Evolutionary conservation across 2,797 vertebrate species (phyloP), one percentile per base, ranked within the genome.

Genomic region (Cryptoblepharus egeriae): DNA sequence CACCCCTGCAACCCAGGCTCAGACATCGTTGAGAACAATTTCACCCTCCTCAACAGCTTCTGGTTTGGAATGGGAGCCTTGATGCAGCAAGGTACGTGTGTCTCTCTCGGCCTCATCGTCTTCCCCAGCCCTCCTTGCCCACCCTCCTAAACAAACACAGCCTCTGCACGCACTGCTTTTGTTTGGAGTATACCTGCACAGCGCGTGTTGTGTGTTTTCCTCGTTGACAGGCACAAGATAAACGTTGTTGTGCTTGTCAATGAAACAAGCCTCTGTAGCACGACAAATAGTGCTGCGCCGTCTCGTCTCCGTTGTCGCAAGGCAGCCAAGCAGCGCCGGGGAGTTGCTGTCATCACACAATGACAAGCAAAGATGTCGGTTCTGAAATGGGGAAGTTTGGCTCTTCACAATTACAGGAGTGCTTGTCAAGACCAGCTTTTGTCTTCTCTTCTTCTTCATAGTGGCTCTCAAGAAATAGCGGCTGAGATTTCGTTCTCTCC

Each of bases 21-120:
- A 0, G 98, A 99, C 61, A 96, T 99, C 8, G 98, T 99, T 85
- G 98, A 99, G 91, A 99, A 99, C 93, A 99, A 99, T 95, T 99
- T 99, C 95, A 99, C 98, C 30, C 96, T 99, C 22, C 91, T 99
- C 35, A 99, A 99, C 96, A 99, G 98, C 94, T 99, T 99, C 96
- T 99, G 99, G 99, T 99, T 99, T 0, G 98, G 98, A 78, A 98
- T 99, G 73, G 98, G 99, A 58, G 98, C 98, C 1, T 95, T 99
- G 88, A 99, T 99, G 99, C 99, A 99, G 91, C 99, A 98, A 97
- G 97, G 97, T 97, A 94, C 0, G 28, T 42, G 2, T 45, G 28
- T 22, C 22, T 28, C 9, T 1, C 0, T 71, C 69, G 82, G 37
- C 65, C 77, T 11, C 42, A 45, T 11, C 42, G 42, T 5, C 45